phyloP scores from a whole-genome alignment of 2,797 vertebrate genomes.

The Champsocephalus esox region DNA sequence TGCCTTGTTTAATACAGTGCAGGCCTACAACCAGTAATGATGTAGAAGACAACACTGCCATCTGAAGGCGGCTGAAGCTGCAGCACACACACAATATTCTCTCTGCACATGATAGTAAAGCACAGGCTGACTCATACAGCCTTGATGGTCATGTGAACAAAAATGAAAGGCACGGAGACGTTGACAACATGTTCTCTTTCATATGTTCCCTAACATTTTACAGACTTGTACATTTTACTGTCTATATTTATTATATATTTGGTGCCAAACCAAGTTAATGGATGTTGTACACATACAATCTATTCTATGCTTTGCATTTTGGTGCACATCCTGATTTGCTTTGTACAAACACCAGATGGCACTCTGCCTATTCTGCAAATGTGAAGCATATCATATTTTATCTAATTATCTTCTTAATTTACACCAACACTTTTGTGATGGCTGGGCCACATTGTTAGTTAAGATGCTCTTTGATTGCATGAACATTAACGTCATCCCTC shows the following conservation, averaged over 20 bases:
- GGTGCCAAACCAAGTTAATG: background rate
- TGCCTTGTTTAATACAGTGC: slow-evolving; percentile 11
- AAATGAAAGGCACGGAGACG: background rate
- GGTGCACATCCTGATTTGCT: slow-evolving; percentile 33
- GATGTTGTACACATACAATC: slow-evolving; percentile 7
- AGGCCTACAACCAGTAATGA: slow-evolving; percentile 26
- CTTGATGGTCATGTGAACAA: background rate
- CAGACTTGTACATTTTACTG: background rate
- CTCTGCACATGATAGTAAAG: background rate
- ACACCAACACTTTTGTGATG: slow-evolving; percentile 18
- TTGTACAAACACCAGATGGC: slow-evolving; percentile 75
- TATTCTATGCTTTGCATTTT: background rate
- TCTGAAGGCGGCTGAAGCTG: slow-evolving; percentile 53
- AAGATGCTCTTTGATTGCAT: slow-evolving; percentile 22
- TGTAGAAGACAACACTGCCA: slow-evolving; percentile 69
- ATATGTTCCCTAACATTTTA: background rate
- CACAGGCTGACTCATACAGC: slow-evolving; percentile 5
- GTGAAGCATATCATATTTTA: slow-evolving; percentile 20
- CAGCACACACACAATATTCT: slow-evolving; percentile 12
- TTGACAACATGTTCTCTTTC: background rate
- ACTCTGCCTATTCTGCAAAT: slow-evolving; percentile 52
- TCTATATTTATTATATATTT: background rate
- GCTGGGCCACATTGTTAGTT: slow-evolving; percentile 5
- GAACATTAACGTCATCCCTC: slow-evolving; percentile 23
- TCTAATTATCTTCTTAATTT: slow-evolving; percentile 29